phyloP scores from a whole-genome alignment of 1,140 invertebrate species.

The Scaptodrosophila lebanonensis region DNA sequence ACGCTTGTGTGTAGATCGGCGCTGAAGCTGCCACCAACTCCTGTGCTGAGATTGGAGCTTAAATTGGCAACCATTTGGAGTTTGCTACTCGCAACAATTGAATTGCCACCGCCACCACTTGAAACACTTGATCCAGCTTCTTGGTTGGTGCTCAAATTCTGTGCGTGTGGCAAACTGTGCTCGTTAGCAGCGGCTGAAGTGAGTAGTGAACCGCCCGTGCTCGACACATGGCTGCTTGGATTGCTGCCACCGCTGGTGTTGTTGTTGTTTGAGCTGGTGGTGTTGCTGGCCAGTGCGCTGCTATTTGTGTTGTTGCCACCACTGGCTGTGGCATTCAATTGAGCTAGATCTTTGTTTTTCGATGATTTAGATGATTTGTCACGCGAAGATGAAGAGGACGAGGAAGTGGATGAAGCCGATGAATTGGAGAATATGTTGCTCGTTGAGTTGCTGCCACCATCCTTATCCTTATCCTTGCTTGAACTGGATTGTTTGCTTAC shows the following conservation, averaged over 20 bases:
- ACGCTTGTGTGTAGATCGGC: conserved; percentile 16
- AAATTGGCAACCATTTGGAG: conserved; percentile 37
- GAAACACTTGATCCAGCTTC: no score
- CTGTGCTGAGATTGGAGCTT: no score
- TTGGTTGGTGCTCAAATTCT: conserved; percentile 45
- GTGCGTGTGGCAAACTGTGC: conserved; percentile 55
- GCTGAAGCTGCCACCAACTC: conserved; percentile 35
- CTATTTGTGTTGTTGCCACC: conserved; percentile 32
- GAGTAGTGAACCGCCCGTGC: conserved; percentile 17
- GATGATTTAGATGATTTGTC: conserved; percentile 71
- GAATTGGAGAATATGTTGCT: conserved; percentile 54
- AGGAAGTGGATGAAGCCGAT: conserved; percentile 48
- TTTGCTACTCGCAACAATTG: conserved; percentile 15
- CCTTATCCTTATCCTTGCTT: conserved; percentile 72
- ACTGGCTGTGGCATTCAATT: conserved; percentile 3
- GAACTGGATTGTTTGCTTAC: conserved; percentile 55
- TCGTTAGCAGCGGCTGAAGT: conserved; percentile 18
- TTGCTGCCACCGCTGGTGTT: conserved; percentile 11
- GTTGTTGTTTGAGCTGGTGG: conserved; percentile 8
- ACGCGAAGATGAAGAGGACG: conserved; percentile 60
- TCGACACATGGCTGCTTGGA: conserved; percentile 34
- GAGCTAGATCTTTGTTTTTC: conserved; percentile 61
- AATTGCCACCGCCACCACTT: no score
- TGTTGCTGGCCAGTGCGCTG: conserved; percentile 25
- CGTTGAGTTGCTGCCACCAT: conserved; percentile 56